Percentiles rank a stretch among this genome's conserved stretches.
phyloP scores from a whole-genome alignment of 64 coral and sea anemone genomes.

The Stylophora pistillata region DNA sequence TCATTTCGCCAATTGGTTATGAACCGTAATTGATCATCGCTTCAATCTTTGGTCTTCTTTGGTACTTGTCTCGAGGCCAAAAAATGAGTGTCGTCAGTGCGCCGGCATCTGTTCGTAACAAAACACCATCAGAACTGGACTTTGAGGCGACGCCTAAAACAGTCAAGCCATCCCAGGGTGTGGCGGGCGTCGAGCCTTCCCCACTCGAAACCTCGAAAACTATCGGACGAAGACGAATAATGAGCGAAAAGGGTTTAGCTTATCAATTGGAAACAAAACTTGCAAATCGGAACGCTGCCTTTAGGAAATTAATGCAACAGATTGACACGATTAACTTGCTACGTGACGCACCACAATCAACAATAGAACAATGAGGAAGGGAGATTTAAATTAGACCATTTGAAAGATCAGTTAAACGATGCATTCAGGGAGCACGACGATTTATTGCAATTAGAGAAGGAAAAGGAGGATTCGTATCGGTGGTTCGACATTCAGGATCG shows the following conservation, averaged over 20 bases:
- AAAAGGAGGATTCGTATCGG: slow-evolving; percentile 37
- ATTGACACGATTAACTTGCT: slow-evolving; percentile 2
- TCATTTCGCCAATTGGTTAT: slow-evolving; percentile 1
- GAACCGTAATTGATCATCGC: neutral
- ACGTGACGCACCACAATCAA: neutral
- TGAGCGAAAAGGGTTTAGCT: slow-evolving; percentile 8
- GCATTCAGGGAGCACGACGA: neutral
- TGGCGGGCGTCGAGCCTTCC: neutral
- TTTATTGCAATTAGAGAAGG: neutral
- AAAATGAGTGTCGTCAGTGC: no score
- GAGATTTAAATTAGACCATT: neutral
- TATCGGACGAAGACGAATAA: neutral
- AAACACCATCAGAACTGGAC: neutral
- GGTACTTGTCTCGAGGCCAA: neutral
- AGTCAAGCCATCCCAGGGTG: neutral
- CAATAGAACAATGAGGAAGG: slow-evolving; percentile 1
- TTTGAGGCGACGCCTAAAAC: neutral
- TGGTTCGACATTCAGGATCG: slow-evolving; percentile 39
- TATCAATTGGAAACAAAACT: neutral
- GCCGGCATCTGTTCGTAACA: neutral
- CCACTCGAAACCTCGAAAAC: neutral
- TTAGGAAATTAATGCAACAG: neutral
- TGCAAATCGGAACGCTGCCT: neutral
- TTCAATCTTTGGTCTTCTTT: neutral
- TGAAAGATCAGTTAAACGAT: slow-evolving; percentile 20